These are phyloP conservation scores for Calyptomena viridis DNA, from an alignment of 2,113 vertebrate species.

Conservation along the genomic window DNA sequence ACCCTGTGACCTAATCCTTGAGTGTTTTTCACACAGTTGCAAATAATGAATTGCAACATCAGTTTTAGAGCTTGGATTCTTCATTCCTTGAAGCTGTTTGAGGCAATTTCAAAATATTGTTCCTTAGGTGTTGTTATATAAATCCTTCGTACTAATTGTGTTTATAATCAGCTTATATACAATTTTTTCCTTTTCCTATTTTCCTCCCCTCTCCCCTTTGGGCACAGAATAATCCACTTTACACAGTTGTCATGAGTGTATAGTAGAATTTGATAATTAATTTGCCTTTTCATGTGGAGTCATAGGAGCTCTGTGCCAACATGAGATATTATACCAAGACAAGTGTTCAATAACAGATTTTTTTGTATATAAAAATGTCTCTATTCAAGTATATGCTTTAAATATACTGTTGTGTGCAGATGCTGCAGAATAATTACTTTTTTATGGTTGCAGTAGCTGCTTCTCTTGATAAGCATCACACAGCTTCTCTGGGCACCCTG, in stretches of 20 bases:
- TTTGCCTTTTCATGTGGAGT: not conserved
- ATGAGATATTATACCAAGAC: not conserved
- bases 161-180: not conserved
- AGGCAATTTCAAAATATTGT: not conserved
- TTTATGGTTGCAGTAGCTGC: not conserved
- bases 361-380: not conserved
- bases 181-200: not conserved
- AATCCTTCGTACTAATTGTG: not conserved
- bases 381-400: not conserved
- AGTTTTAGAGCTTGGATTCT: not conserved
- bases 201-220: not conserved
- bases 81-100: not conserved
- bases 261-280: not conserved
- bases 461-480: not conserved
- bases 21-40: not conserved
- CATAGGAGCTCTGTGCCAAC: not conserved
- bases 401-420: not conserved
- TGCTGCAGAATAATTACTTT: not conserved
- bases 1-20: not conserved
- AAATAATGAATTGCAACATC: not conserved
- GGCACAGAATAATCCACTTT: not conserved
- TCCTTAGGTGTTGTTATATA: not conserved
- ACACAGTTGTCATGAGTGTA: not conserved
- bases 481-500: not conserved
- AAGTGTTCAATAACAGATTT: not conserved